A percentile compares a stretch with the other conserved stretches of the same genome.
Conservation (phyloP, 1,140 invertebrate species). For the Scaptodrosophila lebanonensis region DNA sequence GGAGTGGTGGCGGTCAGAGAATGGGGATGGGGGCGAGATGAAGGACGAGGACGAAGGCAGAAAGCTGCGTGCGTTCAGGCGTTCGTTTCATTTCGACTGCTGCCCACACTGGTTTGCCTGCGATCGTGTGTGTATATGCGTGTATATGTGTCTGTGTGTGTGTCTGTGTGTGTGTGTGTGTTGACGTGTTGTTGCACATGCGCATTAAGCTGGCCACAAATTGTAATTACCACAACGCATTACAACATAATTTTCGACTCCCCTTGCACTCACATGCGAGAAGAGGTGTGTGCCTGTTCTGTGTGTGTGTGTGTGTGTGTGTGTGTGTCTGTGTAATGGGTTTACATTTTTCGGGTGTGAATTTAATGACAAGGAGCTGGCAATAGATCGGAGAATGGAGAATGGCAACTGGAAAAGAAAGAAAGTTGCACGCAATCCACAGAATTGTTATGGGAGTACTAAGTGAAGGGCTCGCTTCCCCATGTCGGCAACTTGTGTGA, state of each 20-base stretch:
- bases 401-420: constrained; percentile 26
- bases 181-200: constrained; percentile 73
- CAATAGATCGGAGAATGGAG: not conserved
- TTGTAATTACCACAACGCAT: constrained; percentile 75
- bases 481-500: not conserved
- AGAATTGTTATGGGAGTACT: constrained; percentile 52
- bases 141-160: constrained; percentile 8
- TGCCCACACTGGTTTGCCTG: not conserved
- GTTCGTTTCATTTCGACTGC: not conserved
- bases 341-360: constrained; percentile 50
- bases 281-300: too few relatives aligned
- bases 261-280: constrained; percentile 4
- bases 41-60: too few relatives aligned
- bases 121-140: constrained; percentile 27
- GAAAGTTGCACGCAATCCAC: constrained; percentile 52
- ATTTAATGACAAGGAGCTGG: constrained; percentile 47
- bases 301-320: too few relatives aligned
- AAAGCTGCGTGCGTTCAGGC: too few relatives aligned
- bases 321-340: too few relatives aligned
- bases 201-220: constrained; percentile 71
- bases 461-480: constrained; percentile 52
- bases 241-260: constrained; percentile 70
- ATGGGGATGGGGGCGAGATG: too few relatives aligned
- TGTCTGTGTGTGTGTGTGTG: constrained; percentile 32
- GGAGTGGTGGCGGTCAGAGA: too few relatives aligned